These are phyloP conservation scores for Clarias gariepinus DNA, from an alignment of 2,113 vertebrate genomes.

Conservation along the genomic window DNA sequence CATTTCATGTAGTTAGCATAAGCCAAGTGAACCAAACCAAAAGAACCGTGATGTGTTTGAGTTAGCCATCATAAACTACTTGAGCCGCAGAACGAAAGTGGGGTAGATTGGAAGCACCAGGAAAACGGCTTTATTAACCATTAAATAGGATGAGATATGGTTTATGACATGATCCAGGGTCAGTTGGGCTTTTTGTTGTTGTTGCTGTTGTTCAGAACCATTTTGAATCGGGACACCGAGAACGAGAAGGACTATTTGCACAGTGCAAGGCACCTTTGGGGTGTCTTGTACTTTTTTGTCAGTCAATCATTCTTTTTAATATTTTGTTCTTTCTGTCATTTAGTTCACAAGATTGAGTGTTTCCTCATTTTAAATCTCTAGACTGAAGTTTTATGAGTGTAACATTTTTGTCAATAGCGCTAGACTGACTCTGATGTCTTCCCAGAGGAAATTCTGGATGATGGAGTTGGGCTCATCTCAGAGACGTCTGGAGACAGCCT, in stretches of 20 bases:
- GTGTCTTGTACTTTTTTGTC: neutral
- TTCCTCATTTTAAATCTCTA: neutral
- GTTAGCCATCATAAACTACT: neutral
- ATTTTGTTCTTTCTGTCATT: neutral
- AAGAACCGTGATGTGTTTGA: neutral
- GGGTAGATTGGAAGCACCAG: neutral
- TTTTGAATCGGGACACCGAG: neutral
- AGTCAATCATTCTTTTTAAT: neutral
- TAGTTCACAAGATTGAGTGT: neutral
- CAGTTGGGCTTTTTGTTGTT: neutral
- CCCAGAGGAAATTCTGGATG: constrained; percentile 77
- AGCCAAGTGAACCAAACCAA: neutral
- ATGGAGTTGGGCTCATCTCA: constrained; percentile 69
- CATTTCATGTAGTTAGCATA: neutral
- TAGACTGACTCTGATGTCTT: neutral
- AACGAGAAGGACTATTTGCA: neutral
- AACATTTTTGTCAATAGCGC: neutral
- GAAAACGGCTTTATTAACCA: neutral
- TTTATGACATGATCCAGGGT: neutral
- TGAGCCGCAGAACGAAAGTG: neutral
- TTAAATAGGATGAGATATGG: neutral
- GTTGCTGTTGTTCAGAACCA: neutral
- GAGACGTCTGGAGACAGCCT: constrained; percentile 73
- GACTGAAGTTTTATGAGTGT: neutral
- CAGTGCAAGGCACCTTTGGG: neutral